Base-by-base conservation (phyloP, 2,113 vertebrate genomes). In the Rhynchomys soricoides region DNA sequence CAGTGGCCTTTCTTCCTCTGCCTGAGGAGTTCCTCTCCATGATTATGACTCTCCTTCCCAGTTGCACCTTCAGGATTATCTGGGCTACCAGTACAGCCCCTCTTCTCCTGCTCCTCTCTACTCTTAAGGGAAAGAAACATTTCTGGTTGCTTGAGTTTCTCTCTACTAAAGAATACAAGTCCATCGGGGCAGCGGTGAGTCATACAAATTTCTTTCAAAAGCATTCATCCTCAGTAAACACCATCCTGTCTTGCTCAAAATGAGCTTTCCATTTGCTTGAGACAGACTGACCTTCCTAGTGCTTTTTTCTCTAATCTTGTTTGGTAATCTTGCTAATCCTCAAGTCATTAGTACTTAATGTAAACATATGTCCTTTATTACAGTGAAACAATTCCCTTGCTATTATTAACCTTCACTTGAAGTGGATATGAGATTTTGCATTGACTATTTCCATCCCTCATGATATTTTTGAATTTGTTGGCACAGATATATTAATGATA, bases 1-100 rank as follows among this genome's bases (percentile, higher is more conserved):
- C 21, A 37, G 43, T 11, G 26, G 4, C 16, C 31, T 29, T 52
- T 17, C 7, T 19, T 85, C 5, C 64, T 83, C 26, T 26, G 24
- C 0, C 48, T 11, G 6, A 31, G 19, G 24, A 45, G 21, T 17
- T 40, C 9, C 21, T 1, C 66, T 74, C 26, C n/a, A n/a, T 0
- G 12, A 5, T 37, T 71, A 0, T 71, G 62, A 64, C 0, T 34
- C 34, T 55, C 17, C 7, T 3, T 50, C 26, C 8, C 6, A 62
- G 5, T 29, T 3, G 15, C 26, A 45, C 66, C n/a, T 29, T 48
- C 71, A 34, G 6, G 43, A 11, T 86, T 26, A n/a, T 48, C 26
- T 62, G 2, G 21, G 10, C 34, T 82, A 34, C 24, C 8, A n/a
- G 1, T 7, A 45, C 26, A 45, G 45, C 2, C 10, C 16, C 19